Conservation (phyloP, 2,113 vertebrate species). For the Poeciliopsis prolifica region DNA sequence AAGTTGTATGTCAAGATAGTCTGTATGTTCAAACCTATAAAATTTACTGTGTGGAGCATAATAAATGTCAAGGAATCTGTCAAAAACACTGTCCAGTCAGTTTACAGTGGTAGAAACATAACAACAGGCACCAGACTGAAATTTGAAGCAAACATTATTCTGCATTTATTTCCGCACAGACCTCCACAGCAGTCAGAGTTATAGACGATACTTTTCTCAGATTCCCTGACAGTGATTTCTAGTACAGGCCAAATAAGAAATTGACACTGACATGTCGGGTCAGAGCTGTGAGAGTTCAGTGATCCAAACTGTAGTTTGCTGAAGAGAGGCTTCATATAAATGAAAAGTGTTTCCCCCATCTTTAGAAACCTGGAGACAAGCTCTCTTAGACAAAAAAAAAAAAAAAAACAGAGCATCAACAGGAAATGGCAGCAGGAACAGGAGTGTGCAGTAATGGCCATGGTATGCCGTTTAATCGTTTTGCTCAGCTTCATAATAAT, state of each 20-base stretch:
- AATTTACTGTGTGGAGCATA: conserved; percentile 24
- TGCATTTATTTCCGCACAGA: background rate
- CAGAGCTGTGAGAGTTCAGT: too few relatives aligned
- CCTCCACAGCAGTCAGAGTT: background rate
- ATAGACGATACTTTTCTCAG: background rate
- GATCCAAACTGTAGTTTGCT: background rate
- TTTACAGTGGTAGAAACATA: conserved; percentile 14
- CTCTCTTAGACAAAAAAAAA: conserved; percentile 29
- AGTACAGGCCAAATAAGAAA: background rate
- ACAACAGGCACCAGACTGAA: conserved; percentile 10
- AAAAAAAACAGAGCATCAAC: conserved; percentile 50
- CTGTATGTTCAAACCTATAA: conserved; percentile 27
- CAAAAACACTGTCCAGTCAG: conserved; percentile 5
- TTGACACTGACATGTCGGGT: background rate
- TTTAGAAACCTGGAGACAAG: conserved; percentile 25
- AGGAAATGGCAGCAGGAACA: conserved; percentile 59
- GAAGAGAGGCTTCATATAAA: too few relatives aligned
- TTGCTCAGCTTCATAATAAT: conserved; percentile 43
- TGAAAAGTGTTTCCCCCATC: background rate
- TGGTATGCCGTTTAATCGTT: conserved; percentile 63
- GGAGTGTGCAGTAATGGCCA: conserved; percentile 49
- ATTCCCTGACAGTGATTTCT: background rate
- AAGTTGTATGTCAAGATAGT: conserved; percentile 24
- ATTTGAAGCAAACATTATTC: conserved; percentile 34
- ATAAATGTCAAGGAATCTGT: background rate